phyloP scores from a whole-genome alignment of 2,888 invertebrate genomes.

The Orthosia gothica region DNA sequence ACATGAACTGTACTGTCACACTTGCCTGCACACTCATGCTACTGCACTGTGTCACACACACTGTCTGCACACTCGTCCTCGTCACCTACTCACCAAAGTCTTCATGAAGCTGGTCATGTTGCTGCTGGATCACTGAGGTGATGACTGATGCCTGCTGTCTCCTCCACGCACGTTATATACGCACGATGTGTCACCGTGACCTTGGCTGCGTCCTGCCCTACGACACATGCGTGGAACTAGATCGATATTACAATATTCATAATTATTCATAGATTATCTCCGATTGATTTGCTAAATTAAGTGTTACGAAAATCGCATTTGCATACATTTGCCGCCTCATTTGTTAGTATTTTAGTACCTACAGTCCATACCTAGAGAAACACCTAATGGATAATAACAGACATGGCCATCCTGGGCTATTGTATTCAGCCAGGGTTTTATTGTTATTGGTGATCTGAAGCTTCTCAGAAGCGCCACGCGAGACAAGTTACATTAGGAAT shows the following conservation, averaged over 20 bases:
- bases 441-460: too few relatives aligned
- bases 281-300: background rate
- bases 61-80: background rate
- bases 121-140: slow-evolving; percentile 24
- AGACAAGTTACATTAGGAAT: too few relatives aligned
- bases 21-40: background rate
- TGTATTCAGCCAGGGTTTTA: too few relatives aligned
- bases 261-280: slow-evolving; percentile 29
- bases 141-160: slow-evolving; percentile 10
- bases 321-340: slow-evolving; percentile 10
- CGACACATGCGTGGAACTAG: slow-evolving; percentile 10
- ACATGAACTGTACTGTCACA: slow-evolving; percentile 10
- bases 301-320: slow-evolving; percentile 18
- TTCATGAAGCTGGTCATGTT: slow-evolving; percentile 38
- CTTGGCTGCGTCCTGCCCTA: slow-evolving; percentile 20
- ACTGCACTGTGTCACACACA: background rate
- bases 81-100: slow-evolving; percentile 39
- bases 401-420: too few relatives aligned
- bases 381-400: background rate
- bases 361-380: background rate
- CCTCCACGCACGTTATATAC: slow-evolving; percentile 38
- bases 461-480: too few relatives aligned
- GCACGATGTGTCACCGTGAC: slow-evolving; percentile 9
- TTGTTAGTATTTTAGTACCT: background rate
- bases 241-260: slow-evolving; percentile 46